Percentiles rank a stretch among this genome's conserved stretches.
Evolutionary conservation across 1,140 invertebrate species (phyloP).

Genomic region (Lutraria rhynchaena): DNA sequence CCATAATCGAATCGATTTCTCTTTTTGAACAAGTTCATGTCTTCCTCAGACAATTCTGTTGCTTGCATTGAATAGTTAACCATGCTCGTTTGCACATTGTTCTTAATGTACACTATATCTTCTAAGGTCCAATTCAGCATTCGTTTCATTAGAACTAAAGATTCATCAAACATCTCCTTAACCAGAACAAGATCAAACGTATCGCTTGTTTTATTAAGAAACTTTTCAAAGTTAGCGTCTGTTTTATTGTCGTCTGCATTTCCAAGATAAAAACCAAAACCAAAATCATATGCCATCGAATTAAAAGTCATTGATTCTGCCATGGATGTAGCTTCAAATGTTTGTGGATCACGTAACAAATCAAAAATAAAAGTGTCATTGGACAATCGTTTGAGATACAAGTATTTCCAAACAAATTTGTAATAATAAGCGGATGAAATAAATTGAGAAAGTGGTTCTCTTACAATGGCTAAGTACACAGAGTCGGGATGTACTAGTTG

Average conservation of each 20-base stretch:
- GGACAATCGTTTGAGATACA: background rate
- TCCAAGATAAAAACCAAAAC: background rate
- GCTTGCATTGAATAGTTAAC: background rate
- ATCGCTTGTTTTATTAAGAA: conserved; percentile 73
- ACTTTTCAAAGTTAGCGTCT: background rate
- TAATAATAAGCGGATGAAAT: conserved; percentile 33
- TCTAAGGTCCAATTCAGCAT: conserved; percentile 82
- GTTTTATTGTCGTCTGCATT: background rate
- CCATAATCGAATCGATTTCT: conserved; percentile 19
- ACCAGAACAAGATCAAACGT: conserved; percentile 83
- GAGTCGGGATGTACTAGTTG: conserved; percentile 7
- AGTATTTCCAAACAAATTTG: background rate
- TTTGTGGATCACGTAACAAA: conserved; percentile 13
- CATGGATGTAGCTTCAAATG: background rate
- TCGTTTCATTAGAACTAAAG: conserved; percentile 82
- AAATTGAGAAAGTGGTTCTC: conserved; percentile 18
- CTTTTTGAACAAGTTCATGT: background rate
- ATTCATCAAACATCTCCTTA: conserved; percentile 83
- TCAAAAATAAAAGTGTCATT: conserved; percentile 10
- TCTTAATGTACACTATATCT: conserved; percentile 74
- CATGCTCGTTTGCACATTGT: background rate
- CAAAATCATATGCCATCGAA: conserved; percentile 43
- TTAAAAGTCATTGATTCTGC: conserved; percentile 34
- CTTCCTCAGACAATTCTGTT: background rate
- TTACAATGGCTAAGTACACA: conserved; percentile 13